Evolutionary conservation across 2,888 invertebrate species (phyloP).

Genomic region (Megastigmus dorsalis): DNA sequence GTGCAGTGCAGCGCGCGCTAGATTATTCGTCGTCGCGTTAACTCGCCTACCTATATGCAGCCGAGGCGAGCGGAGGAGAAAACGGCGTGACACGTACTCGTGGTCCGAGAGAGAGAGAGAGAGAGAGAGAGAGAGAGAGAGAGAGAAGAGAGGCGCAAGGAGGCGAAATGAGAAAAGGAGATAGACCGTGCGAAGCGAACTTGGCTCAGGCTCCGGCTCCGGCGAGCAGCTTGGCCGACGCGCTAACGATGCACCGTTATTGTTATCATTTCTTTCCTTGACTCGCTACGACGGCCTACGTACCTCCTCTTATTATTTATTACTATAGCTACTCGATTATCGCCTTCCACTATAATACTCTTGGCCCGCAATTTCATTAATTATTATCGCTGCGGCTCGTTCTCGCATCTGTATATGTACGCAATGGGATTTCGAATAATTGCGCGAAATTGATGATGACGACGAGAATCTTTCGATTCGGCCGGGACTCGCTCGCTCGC

Average conservation of each 20-base stretch:
- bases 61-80: neutral
- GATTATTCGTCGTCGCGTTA: slow-evolving; percentile 29
- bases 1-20: neutral
- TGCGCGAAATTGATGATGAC: too few relatives aligned
- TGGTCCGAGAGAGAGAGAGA: neutral
- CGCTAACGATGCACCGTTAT: neutral
- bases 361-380: too few relatives aligned
- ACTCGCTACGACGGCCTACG: too few relatives aligned
- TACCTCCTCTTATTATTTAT: neutral
- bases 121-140: neutral
- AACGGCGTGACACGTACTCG: neutral
- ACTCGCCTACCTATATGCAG: too few relatives aligned
- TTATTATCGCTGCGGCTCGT: too few relatives aligned
- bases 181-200: neutral
- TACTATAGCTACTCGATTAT: too few relatives aligned
- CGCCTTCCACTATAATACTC: too few relatives aligned
- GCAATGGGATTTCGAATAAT: too few relatives aligned
- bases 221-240: neutral
- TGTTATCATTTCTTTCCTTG: neutral
- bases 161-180: too few relatives aligned
- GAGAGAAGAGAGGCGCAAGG: neutral
- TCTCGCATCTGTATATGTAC: too few relatives aligned
- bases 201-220: neutral
- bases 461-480: too few relatives aligned
- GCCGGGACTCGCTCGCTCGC: too few relatives aligned